A percentile compares a stretch with the other conserved stretches of the same genome.
Evolutionary conservation across 2,797 vertebrate species (phyloP).

Genomic region (Octomys mimax): DNA sequence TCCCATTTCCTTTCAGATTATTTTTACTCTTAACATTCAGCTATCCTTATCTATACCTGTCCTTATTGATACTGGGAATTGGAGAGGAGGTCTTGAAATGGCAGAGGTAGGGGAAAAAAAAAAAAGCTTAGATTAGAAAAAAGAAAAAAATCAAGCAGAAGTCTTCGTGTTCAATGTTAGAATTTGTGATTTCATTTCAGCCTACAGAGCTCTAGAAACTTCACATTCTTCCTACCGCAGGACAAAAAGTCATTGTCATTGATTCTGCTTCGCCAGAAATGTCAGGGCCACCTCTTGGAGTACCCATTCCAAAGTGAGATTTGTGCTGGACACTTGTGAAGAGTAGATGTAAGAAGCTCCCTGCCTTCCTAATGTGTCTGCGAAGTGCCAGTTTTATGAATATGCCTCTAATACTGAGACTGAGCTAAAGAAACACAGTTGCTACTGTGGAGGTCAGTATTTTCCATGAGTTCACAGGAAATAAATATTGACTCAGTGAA

Average conservation of each 20-base stretch:
- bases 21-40: background rate
- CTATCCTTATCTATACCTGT: background rate
- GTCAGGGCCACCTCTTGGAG: background rate
- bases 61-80: background rate
- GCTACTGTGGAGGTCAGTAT: slow-evolving; percentile 21
- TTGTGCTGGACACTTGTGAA: background rate
- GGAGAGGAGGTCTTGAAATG: background rate
- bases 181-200: slow-evolving; percentile 47
- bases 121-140: slow-evolving; percentile 8
- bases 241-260: slow-evolving; percentile 64
- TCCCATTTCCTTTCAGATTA: background rate
- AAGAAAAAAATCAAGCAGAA: background rate
- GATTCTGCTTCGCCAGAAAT: background rate
- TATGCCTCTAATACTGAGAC: background rate
- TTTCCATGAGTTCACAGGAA: slow-evolving; percentile 52
- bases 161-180: background rate
- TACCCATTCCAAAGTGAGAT: background rate
- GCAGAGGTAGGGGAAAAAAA: no score
- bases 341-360: background rate
- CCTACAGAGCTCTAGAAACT: slow-evolving; percentile 47
- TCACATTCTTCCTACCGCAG: slow-evolving; percentile 44
- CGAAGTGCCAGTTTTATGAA: background rate
- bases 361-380: background rate
- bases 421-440: slow-evolving; percentile 43
- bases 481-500: slow-evolving; percentile 65